Base-by-base conservation (phyloP, 1,140 invertebrate species). In the Euura lappo region DNA sequence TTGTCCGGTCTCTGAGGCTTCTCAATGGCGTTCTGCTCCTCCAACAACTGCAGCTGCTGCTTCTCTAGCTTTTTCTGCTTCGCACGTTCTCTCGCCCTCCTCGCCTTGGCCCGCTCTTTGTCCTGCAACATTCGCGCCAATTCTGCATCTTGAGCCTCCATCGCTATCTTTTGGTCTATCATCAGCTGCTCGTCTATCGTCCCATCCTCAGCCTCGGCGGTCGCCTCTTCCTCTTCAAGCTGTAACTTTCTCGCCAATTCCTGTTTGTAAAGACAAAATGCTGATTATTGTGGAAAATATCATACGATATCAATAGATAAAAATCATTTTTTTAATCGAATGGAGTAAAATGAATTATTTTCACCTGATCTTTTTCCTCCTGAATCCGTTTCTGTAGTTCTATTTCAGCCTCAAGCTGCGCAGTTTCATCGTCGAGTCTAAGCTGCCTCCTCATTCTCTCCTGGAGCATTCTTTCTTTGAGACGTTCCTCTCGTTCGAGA, bases 101-200 rank as follows among this genome's bases (percentile, higher is more conserved):
- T 90, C 2, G 90, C 89, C 81, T 92, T 93, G 6, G 91, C 91
- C 75, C 91, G 91, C 81, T 96, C 93, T 86, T 93, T 92, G 81
- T 98, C 96, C 83, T 98, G 96, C 64, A 98, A 88, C 82, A 98
- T 91, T 80, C 93, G 91, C 1, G 97, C 97, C 2, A 98, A 87
- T 85, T 98, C 95, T 68, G 95, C 92, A 84, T 98, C 97, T 83
- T 98, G 96, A 4, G 94, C 94, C 87, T 98, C 96, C 69, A 98
- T 96, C 6, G 95, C 95, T 74, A 93, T 83, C 76, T 94, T 90
- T 80, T 92, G 91, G 86, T 96, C 94, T 45, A 89, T 79, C 78
- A 95, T 90, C 44, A 92, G 82, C 78, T 92, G 88, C 42, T 90
- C 89, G 76, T 91, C 89, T 72, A 91, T 87, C 10, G 87, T 82